Evolutionary conservation across 2,888 invertebrate species (phyloP).

Genomic region (Cryptops parisi): DNA sequence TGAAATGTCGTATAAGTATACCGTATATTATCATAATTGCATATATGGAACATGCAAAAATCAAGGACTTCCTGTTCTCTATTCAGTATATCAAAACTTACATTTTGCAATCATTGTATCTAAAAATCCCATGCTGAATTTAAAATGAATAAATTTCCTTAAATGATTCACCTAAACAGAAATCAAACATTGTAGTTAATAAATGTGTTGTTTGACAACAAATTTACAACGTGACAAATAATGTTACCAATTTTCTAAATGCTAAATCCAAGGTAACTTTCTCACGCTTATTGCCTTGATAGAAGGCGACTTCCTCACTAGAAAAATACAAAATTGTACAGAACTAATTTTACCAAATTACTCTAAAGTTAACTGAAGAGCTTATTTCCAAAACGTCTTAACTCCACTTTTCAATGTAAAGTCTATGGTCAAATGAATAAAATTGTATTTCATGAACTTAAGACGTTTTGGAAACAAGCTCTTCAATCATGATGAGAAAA

Average conservation of each 20-base stretch:
- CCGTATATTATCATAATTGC: too few relatives aligned
- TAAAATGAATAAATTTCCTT: conserved; percentile 72
- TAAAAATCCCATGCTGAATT: conserved; percentile 78
- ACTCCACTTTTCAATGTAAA: too few relatives aligned
- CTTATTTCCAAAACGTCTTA: too few relatives aligned
- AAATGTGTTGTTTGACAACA: background rate
- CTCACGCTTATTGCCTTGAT: conserved; percentile 54
- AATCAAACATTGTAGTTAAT: background rate
- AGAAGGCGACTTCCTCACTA: conserved; percentile 71
- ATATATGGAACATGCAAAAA: too few relatives aligned
- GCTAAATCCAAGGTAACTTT: conserved; percentile 72
- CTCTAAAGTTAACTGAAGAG: too few relatives aligned
- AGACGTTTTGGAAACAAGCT: too few relatives aligned
- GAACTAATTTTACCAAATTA: background rate
- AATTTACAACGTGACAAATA: background rate
- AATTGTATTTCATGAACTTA: too few relatives aligned
- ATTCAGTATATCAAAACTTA: too few relatives aligned
- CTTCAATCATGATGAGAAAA: too few relatives aligned
- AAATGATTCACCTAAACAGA: conserved; percentile 52
- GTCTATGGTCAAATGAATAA: too few relatives aligned
- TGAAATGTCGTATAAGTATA: too few relatives aligned
- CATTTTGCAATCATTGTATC: conserved; percentile 96
- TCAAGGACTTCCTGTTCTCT: too few relatives aligned
- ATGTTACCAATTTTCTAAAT: conserved; percentile 59
- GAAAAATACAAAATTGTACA: conserved; percentile 13